Percentiles rank a stretch among this genome's conserved stretches.
Conservation (phyloP, 2,113 vertebrate species). For the Lophotis ruficrista region DNA sequence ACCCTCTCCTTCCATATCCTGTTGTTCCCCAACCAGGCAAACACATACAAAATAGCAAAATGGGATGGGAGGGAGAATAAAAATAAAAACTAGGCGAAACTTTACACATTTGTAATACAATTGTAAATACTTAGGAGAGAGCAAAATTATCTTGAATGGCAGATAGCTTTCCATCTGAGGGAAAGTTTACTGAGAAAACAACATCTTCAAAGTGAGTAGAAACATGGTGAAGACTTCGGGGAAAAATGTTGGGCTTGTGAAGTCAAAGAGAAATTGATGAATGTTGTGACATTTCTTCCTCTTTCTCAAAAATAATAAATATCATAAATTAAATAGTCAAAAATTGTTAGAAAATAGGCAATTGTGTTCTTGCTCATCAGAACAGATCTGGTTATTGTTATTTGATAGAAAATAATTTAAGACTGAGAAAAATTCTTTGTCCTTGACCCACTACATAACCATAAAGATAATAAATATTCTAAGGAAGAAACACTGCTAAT, state of each 20-base stretch:
- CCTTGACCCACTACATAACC: not conserved
- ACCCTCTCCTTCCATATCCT: not conserved
- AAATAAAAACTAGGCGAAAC: not conserved
- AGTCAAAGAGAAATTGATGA: not conserved
- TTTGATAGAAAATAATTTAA: not conserved
- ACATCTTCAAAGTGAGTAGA: not conserved
- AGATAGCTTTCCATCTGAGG: not conserved
- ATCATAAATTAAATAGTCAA: not conserved
- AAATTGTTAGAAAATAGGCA: not conserved
- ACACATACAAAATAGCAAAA: not conserved
- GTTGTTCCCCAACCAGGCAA: not conserved
- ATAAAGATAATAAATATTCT: not conserved
- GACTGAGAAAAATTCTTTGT: not conserved
- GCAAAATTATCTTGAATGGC: not conserved
- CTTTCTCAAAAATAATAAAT: not conserved
- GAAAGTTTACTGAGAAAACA: not conserved
- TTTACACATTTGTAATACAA: not conserved
- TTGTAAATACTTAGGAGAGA: not conserved
- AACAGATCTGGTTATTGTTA: not conserved
- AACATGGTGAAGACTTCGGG: not conserved
- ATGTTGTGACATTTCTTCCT: not conserved
- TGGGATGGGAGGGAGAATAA: not conserved
- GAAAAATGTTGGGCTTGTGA: not conserved
- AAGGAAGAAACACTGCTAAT: not conserved
- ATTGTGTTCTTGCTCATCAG: not conserved